Conservation (phyloP, 2,797 vertebrate species). For the Delichon dasypus region DNA sequence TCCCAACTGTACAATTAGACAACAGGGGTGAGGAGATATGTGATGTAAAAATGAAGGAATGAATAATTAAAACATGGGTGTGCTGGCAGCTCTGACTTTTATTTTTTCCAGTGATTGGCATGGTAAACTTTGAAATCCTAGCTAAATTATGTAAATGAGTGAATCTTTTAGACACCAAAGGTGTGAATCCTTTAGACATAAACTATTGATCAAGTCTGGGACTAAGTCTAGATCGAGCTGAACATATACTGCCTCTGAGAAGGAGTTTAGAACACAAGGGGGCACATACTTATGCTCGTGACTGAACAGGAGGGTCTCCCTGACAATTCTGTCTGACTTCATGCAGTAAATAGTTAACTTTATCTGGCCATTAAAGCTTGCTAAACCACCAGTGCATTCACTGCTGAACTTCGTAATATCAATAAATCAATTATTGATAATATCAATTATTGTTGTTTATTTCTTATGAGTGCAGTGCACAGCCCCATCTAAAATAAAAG, state of each 20-base stretch:
- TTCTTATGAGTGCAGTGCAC: not conserved
- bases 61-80: not conserved
- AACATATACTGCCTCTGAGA: not conserved
- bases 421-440: not conserved
- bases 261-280: accelerated
- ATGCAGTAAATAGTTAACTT: not conserved
- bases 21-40: not conserved
- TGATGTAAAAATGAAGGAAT: not conserved
- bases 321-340: not conserved
- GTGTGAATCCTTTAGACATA: not conserved
- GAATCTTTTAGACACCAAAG: not conserved
- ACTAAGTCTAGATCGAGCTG: not conserved
- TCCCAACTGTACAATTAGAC: not conserved
- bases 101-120: not conserved
- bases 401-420: not conserved
- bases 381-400: not conserved
- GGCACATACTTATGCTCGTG: not conserved
- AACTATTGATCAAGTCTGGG: not conserved
- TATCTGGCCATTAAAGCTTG: not conserved
- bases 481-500: not conserved
- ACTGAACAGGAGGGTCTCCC: not conserved
- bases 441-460: not conserved
- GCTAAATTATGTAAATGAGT: not conserved
- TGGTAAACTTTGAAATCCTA: not conserved
- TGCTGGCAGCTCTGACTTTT: not conserved